Conservation (phyloP, 2,113 vertebrate genomes). For the Eolophus roseicapilla region DNA sequence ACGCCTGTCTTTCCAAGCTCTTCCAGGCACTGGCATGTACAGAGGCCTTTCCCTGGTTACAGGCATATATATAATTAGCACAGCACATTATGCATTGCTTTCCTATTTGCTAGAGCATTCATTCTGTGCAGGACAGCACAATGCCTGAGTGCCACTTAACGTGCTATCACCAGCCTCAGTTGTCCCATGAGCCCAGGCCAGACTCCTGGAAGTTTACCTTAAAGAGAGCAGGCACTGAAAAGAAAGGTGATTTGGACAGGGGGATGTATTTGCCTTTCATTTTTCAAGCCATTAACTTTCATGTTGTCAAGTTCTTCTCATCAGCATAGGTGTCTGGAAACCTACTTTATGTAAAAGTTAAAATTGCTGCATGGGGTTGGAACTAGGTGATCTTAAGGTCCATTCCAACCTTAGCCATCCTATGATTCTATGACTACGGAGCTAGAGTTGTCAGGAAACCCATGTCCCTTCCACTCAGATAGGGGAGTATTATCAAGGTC, state of each 20-base stretch:
- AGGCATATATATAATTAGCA: constrained; percentile 22
- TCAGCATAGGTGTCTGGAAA: not conserved
- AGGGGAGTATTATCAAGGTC: not conserved
- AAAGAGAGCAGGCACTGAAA: not conserved
- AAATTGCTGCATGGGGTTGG: not conserved
- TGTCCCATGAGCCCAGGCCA: not conserved
- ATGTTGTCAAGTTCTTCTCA: not conserved
- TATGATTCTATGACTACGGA: not conserved
- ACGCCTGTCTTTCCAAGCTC: not conserved
- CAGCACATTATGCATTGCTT: not conserved
- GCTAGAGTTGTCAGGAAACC: not conserved
- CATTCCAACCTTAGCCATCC: not conserved
- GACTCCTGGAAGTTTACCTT: not conserved
- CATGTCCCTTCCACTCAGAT: not conserved
- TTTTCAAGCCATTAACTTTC: not conserved
- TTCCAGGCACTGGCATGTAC: not conserved
- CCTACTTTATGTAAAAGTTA: not conserved
- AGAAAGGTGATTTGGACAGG: not conserved
- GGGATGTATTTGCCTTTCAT: not conserved
- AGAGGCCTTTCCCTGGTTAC: not conserved
- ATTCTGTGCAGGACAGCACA: not conserved
- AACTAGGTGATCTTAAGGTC: not conserved
- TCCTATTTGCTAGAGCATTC: not conserved
- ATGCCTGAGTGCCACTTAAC: not conserved
- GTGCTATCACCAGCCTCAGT: not conserved